Conservation (phyloP, 1,140 invertebrate genomes). For the Pristionchus pacificus region DNA sequence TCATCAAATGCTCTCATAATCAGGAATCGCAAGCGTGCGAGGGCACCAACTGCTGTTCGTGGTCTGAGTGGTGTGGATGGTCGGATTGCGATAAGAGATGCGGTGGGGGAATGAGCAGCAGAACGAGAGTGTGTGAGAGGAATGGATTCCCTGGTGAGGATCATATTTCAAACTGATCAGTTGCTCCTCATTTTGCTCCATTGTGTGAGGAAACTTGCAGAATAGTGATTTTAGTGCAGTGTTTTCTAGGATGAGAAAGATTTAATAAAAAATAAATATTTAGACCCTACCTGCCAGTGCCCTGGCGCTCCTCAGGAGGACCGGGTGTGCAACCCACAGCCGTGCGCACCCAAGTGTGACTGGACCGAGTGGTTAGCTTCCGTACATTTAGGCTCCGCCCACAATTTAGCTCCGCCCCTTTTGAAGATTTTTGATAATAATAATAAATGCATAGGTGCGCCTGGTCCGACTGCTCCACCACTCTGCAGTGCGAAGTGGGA, state of each 20-base stretch:
- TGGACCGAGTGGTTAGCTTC: conserved; percentile 24
- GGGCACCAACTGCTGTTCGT: conserved; percentile 29
- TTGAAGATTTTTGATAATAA: not conserved
- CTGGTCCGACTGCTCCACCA: conserved; percentile 28
- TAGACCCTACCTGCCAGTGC: conserved; percentile 63
- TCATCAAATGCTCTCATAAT: too few relatives aligned
- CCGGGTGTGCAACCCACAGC: conserved; percentile 69
- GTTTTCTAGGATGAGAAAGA: not conserved
- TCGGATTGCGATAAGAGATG: conserved; percentile 31
- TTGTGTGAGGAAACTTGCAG: not conserved
- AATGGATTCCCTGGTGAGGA: too few relatives aligned
- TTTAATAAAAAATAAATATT: too few relatives aligned
- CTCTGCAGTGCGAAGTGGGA: conserved; percentile 15
- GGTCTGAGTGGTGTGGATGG: conserved; percentile 39
- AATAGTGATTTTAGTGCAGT: too few relatives aligned
- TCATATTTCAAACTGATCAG: too few relatives aligned
- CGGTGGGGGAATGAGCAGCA: conserved; percentile 26
- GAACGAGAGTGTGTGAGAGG: conserved; percentile 17
- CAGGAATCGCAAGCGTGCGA: conserved; percentile 32
- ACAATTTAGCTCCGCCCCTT: too few relatives aligned
- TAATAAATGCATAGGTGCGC: not conserved
- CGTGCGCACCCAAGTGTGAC: conserved; percentile 59
- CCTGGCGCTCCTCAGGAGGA: conserved; percentile 65
- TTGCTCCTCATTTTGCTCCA: too few relatives aligned
- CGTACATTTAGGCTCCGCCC: not conserved